phyloP scores from a whole-genome alignment of 1,140 invertebrate genomes.

The Drosophila busckii region DNA sequence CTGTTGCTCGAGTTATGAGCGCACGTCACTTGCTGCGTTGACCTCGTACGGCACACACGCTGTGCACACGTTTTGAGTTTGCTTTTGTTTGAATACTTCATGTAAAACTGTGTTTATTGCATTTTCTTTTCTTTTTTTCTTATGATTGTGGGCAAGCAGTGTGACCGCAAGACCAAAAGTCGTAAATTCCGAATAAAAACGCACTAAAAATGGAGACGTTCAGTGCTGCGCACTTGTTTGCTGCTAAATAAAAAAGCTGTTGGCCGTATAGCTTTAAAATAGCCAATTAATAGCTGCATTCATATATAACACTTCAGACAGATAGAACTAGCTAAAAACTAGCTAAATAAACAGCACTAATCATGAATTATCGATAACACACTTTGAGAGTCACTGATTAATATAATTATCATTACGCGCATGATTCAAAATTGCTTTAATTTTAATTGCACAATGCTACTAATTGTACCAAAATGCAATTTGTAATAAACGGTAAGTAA shows the following conservation, averaged over 20 bases:
- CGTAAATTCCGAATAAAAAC: too few species aligned
- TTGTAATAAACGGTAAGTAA: slow-evolving; percentile 38
- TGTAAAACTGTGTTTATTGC: slow-evolving; percentile 41
- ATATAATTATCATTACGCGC: too few species aligned
- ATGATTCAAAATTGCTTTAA: slow-evolving; percentile 14
- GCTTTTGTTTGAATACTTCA: slow-evolving; percentile 41
- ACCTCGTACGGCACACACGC: slow-evolving; percentile 15
- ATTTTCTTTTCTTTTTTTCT: too few species aligned
- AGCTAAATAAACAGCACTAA: not conserved
- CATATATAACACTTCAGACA: too few species aligned
- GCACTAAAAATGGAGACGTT: too few species aligned
- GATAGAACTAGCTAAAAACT: slow-evolving; percentile 20
- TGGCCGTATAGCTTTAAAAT: too few species aligned
- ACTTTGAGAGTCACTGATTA: slow-evolving; percentile 14
- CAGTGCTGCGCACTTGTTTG: too few species aligned
- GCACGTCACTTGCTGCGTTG: slow-evolving; percentile 16
- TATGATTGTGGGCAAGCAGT: too few species aligned
- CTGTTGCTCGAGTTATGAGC: not conserved
- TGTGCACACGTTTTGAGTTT: slow-evolving; percentile 37
- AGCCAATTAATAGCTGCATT: too few species aligned
- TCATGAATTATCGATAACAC: too few species aligned
- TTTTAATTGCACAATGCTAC: not conserved
- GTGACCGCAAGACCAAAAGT: too few species aligned
- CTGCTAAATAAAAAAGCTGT: too few species aligned
- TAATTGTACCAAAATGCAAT: slow-evolving; percentile 37